Evolutionary conservation across 2,113 vertebrate genomes (phyloP).

Genomic region (Gnathonemus longibarbis): DNA sequence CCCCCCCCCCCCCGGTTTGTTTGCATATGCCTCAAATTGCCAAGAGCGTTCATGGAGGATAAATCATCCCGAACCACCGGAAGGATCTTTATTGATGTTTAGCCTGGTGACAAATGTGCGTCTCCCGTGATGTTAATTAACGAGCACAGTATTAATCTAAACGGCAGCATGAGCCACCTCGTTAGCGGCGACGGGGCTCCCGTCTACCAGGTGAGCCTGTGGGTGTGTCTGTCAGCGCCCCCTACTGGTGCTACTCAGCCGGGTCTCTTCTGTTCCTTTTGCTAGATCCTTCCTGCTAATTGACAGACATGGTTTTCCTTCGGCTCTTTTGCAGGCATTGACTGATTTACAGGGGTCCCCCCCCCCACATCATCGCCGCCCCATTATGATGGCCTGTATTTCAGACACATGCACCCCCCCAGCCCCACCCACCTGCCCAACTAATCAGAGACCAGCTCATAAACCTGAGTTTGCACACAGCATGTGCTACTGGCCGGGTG

Average conservation of each 20-base stretch:
- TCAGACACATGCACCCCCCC: not conserved
- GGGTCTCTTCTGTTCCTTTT: not conserved
- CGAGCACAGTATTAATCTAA: slow-evolving; percentile 18
- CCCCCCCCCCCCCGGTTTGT: not conserved
- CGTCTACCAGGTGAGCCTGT: not conserved
- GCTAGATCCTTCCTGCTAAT: not conserved
- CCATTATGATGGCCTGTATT: not conserved
- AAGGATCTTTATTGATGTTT: slow-evolving; percentile 22
- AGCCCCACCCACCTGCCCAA: not conserved
- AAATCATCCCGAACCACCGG: not conserved
- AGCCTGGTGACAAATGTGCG: not conserved
- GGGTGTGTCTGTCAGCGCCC: not conserved
- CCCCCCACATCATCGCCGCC: no score
- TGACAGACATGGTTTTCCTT: no score
- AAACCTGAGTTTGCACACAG: not conserved
- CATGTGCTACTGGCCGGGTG: not conserved
- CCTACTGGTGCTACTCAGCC: not conserved
- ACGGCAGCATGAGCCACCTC: not conserved
- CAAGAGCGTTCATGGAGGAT: not conserved
- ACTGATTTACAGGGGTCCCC: not conserved
- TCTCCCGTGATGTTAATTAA: slow-evolving; percentile 21
- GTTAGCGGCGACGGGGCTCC: no score
- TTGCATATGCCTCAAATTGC: not conserved
- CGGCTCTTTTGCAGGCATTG: no score
- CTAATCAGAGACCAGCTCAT: not conserved